Evolutionary conservation across 2,113 vertebrate species (phyloP).

Genomic region (Cyanoderma ruficeps): DNA sequence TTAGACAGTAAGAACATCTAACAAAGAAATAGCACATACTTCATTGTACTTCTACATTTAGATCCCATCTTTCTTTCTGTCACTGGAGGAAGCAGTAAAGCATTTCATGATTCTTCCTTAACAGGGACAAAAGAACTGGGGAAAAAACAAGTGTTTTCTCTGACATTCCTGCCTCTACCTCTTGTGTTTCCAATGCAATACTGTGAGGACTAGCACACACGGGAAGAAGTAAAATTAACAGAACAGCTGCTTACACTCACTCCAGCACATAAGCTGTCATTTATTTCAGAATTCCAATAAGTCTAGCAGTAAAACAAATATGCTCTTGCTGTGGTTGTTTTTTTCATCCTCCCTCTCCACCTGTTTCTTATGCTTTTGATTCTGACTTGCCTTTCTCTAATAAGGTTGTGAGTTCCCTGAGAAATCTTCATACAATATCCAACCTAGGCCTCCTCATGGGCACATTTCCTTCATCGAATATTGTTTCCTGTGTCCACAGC

Average conservation of each 20-base stretch:
- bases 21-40: not conserved
- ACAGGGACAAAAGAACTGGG: not conserved
- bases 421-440: not conserved
- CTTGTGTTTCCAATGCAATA: not conserved
- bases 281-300: slow-evolving; percentile 14
- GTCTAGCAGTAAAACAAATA: not conserved
- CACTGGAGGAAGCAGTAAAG: not conserved
- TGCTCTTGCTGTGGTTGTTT: not conserved
- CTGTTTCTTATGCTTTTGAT: not conserved
- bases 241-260: slow-evolving; percentile 28
- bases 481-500: not conserved
- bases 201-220: not conserved
- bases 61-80: not conserved
- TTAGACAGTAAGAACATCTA: not conserved
- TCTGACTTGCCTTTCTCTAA: not conserved
- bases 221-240: slow-evolving; percentile 13
- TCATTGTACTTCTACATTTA: not conserved
- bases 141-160: not conserved
- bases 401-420: not conserved
- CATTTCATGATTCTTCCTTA: not conserved
- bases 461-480: not conserved
- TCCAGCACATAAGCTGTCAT: not conserved
- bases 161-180: not conserved
- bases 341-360: not conserved
- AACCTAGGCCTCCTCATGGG: not conserved